These are phyloP conservation scores for Ptychobarbus kaznakovi DNA, from an alignment of 2,797 vertebrate genomes.

Conservation along the genomic window DNA sequence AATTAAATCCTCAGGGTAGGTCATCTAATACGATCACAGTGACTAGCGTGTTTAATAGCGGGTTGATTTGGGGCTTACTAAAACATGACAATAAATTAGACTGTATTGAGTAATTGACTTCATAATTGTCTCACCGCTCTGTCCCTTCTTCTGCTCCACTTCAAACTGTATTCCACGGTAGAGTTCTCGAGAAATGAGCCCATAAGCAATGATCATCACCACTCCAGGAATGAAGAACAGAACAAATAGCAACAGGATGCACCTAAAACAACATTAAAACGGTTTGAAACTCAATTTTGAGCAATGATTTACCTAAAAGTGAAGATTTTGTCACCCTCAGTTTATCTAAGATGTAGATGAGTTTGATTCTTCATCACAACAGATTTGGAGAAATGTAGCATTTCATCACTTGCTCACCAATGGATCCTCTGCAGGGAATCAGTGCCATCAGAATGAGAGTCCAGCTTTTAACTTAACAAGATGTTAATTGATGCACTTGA, in stretches of 20 bases:
- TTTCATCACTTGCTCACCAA: neutral
- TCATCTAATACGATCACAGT: slow-evolving; percentile 44
- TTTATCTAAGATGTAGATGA: neutral
- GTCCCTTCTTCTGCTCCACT: slow-evolving; percentile 79
- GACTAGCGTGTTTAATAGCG: slow-evolving; percentile 37
- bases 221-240: slow-evolving; percentile 93
- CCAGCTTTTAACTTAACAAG: neutral
- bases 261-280: slow-evolving; percentile 76
- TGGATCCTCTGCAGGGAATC: neutral
- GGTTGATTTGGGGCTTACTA: slow-evolving; percentile 23
- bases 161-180: slow-evolving; percentile 93
- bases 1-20: slow-evolving; percentile 63
- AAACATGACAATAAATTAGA: slow-evolving; percentile 8
- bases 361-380: neutral
- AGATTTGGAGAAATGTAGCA: neutral
- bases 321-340: neutral
- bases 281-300: neutral
- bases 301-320: neutral
- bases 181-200: slow-evolving; percentile 94
- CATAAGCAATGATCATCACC: slow-evolving; percentile 93
- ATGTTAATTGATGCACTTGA: neutral
- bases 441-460: neutral
- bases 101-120: neutral
- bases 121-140: slow-evolving; percentile 73
- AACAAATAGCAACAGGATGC: slow-evolving; percentile 85